Conservation (phyloP, 2,888 invertebrate species). For the Acanthosepion pharaonis region DNA sequence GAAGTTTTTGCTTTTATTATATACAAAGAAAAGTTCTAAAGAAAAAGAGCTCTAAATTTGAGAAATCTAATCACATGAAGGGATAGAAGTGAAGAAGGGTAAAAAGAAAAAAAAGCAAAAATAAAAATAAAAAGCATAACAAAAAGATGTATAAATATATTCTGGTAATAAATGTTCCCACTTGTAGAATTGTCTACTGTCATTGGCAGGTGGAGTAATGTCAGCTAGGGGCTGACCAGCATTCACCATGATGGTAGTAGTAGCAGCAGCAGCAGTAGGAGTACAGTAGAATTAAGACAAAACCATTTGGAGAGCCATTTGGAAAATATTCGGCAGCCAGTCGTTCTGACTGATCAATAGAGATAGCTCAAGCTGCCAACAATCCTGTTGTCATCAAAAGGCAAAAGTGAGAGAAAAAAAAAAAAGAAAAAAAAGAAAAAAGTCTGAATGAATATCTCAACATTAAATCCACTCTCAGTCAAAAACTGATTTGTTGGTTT, state of each 20-base stretch:
- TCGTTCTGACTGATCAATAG: slow-evolving; percentile 8
- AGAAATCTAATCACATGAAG: not conserved
- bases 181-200: not conserved
- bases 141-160: not conserved
- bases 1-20: not conserved
- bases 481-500: slow-evolving; percentile 42
- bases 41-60: not conserved
- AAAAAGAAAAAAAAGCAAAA: not conserved
- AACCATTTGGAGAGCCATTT: slow-evolving; percentile 36
- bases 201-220: slow-evolving; percentile 1
- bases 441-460: slow-evolving; percentile 47
- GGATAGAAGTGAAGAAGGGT: not conserved
- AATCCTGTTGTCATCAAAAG: slow-evolving; percentile 39
- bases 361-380: slow-evolving; percentile 35
- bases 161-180: not conserved
- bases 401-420: slow-evolving; percentile 11
- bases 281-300: not conserved
- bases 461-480: slow-evolving; percentile 46
- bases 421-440: not conserved
- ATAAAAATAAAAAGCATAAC: not conserved
- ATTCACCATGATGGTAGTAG: slow-evolving; percentile 14
- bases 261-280: not conserved
- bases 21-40: not conserved
- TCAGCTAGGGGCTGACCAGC: slow-evolving; percentile 4
- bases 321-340: slow-evolving; percentile 37